Evolutionary conservation across 2,888 invertebrate genomes (phyloP).

Genomic region (Pristionchus exspectatus): DNA sequence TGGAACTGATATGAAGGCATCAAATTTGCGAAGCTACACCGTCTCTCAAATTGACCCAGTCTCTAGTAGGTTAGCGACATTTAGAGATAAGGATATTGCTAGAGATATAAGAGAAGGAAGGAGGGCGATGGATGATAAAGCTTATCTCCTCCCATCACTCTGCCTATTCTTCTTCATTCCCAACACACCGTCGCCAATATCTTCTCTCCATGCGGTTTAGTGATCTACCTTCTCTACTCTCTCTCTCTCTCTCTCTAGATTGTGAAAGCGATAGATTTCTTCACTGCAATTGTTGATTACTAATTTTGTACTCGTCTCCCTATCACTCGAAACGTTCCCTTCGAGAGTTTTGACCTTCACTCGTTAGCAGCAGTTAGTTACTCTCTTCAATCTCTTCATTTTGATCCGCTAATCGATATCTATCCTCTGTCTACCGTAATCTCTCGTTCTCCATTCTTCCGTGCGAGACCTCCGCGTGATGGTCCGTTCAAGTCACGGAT

Average conservation of each 20-base stretch:
- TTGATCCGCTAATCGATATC: not conserved
- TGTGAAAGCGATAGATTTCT: constrained; percentile 6
- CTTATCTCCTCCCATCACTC: constrained; percentile 38
- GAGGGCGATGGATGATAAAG: constrained; percentile 5
- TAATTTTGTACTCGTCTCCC: constrained; percentile 2
- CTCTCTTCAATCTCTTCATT: not conserved
- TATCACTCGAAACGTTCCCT: not conserved
- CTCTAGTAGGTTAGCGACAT: not conserved
- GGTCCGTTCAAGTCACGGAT: constrained; percentile 46
- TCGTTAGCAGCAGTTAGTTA: not conserved
- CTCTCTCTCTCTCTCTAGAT: not conserved
- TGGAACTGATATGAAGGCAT: not conserved
- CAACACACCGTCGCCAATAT: not conserved
- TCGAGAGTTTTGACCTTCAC: constrained; percentile 17
- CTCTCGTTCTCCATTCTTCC: not conserved
- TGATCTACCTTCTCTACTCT: not conserved
- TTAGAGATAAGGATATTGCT: not conserved
- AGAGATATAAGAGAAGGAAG: not conserved
- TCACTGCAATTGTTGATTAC: constrained; percentile 1
- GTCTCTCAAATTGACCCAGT: not conserved
- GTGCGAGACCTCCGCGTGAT: constrained; percentile 31
- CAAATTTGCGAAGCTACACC: not conserved
- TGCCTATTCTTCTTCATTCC: not conserved
- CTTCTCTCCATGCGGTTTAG: not conserved
- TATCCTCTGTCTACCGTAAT: not conserved